These are phyloP conservation scores for Coenonympha glycerion DNA, from an alignment of 2,888 invertebrate genomes.

Conservation along the genomic window DNA sequence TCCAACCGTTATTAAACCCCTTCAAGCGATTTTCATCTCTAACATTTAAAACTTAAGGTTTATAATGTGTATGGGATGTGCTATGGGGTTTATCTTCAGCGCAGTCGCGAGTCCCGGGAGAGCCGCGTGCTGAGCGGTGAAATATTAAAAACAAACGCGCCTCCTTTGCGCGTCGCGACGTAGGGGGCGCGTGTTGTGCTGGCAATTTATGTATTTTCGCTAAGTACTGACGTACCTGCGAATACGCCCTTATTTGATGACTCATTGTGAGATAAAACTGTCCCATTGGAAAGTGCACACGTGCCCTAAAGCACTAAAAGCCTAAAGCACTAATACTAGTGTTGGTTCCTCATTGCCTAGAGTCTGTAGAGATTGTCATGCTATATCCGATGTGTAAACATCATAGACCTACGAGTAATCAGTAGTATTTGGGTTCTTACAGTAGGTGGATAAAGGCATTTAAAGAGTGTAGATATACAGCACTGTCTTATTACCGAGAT, in stretches of 20 bases:
- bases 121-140: conserved; percentile 50
- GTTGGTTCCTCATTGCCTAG: too few species aligned
- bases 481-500: too few species aligned
- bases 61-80: conserved; percentile 1
- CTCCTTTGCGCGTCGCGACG: conserved; percentile 30
- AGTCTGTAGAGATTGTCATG: too few species aligned
- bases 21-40: conserved; percentile 10
- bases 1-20: not conserved
- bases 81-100: conserved; percentile 36
- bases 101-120: conserved; percentile 62
- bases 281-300: too few species aligned
- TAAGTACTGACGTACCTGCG: not conserved
- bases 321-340: too few species aligned
- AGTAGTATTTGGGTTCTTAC: too few species aligned
- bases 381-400: too few species aligned
- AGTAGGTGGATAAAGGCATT: too few species aligned
- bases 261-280: not conserved
- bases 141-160: conserved; percentile 56
- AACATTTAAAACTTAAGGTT: not conserved
- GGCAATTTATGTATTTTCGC: conserved; percentile 10
- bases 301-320: too few species aligned
- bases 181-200: conserved; percentile 24
- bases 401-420: too few species aligned
- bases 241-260: not conserved
- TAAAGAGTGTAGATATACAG: too few species aligned